These are phyloP conservation scores for Trochalopteron elliotii DNA, from an alignment of 2,113 vertebrate species.

Conservation along the genomic window DNA sequence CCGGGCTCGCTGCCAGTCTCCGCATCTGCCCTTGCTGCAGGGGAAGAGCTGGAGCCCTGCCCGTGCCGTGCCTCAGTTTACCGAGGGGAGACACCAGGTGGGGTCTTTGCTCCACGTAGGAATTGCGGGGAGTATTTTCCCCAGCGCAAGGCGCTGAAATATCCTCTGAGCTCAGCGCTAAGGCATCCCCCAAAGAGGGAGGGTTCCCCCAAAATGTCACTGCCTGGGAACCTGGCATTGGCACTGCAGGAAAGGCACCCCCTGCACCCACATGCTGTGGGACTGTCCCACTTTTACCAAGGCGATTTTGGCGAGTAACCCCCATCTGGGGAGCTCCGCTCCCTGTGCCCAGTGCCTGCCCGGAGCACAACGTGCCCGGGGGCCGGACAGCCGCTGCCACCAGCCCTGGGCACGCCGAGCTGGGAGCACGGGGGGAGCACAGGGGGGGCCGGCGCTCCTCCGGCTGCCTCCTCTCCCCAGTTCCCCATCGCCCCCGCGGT, in stretches of 20 bases:
- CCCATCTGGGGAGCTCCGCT: background rate
- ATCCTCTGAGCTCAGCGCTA: background rate
- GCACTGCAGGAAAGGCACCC: background rate
- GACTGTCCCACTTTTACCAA: accelerated
- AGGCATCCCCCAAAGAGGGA: background rate
- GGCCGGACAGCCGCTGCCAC: background rate
- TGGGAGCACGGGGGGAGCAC: background rate
- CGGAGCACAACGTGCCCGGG: background rate
- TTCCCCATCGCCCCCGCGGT: background rate
- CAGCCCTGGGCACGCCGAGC: background rate
- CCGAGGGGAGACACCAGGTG: background rate
- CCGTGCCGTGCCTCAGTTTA: background rate
- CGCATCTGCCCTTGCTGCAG: constrained; percentile 17
- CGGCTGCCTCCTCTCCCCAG: background rate
- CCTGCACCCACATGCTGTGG: accelerated
- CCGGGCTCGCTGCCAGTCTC: background rate
- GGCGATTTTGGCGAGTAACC: background rate
- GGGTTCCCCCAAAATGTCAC: background rate
- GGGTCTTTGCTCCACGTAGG: background rate
- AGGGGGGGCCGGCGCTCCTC: background rate
- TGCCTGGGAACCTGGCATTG: accelerated
- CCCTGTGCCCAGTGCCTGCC: background rate
- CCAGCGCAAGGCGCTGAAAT: background rate
- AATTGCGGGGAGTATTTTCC: background rate
- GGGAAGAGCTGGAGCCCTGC: background rate